These are phyloP conservation scores for Rotaria magnacalcarata DNA, from an alignment of 2,888 invertebrate species.

Conservation along the genomic window DNA sequence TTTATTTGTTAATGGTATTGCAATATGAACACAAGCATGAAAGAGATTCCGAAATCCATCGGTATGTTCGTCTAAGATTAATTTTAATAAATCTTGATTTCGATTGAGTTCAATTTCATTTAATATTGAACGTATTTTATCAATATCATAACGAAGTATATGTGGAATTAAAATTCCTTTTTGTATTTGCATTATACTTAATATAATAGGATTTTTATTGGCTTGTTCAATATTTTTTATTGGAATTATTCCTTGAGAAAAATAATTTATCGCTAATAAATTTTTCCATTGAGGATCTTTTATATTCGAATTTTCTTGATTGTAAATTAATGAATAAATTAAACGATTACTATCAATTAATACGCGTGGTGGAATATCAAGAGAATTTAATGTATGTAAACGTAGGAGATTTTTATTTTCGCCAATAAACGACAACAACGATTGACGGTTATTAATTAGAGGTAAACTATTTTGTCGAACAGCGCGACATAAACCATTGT, in stretches of 20 bases:
- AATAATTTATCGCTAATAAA: constrained; percentile 39
- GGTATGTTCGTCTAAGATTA: constrained; percentile 78
- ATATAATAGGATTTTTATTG: background rate
- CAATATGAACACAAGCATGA: constrained; percentile 67
- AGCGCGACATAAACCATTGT: background rate
- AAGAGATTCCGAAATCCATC: constrained; percentile 55
- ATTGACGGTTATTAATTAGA: no score
- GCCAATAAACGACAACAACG: no score
- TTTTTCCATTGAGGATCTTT: constrained; percentile 46
- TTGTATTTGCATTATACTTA: constrained; percentile 21
- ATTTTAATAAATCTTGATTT: constrained; percentile 51
- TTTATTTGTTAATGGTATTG: constrained; percentile 68
- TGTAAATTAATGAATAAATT: constrained; percentile 42
- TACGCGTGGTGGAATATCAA: constrained; percentile 39
- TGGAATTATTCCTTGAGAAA: constrained; percentile 42
- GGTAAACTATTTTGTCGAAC: background rate
- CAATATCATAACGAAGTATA: constrained; percentile 34
- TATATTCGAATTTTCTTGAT: constrained; percentile 30
- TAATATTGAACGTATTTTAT: constrained; percentile 39
- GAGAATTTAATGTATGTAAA: constrained; percentile 30
- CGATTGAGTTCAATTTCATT: constrained; percentile 37
- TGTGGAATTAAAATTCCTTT: constrained; percentile 1
- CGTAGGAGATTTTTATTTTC: no score
- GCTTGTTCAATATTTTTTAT: background rate
- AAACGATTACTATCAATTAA: constrained; percentile 42